Conservation (phyloP, 1,140 invertebrate species). For the Apis laboriosa region DNA sequence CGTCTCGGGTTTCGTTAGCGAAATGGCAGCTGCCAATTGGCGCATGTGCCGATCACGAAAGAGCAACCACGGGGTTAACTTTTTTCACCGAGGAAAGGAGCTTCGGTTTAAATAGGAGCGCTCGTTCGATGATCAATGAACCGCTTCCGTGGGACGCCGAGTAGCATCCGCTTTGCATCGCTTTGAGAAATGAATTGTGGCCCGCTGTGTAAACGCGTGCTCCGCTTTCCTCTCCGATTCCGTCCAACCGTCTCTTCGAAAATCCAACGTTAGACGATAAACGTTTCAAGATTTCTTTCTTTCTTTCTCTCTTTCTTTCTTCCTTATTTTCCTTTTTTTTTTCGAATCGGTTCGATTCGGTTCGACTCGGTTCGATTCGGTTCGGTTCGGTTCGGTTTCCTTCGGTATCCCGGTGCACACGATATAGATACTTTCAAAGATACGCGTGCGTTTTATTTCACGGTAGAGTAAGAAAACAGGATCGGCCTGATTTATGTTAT, state of each 20-base stretch:
- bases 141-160: constrained; percentile 49
- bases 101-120: constrained; percentile 16
- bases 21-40: constrained; percentile 68
- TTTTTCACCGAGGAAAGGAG: constrained; percentile 1
- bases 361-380: too few relatives aligned
- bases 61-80: constrained; percentile 22
- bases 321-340: too few relatives aligned
- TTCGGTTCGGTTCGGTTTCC: background rate
- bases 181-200: constrained; percentile 45
- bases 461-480: background rate
- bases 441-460: background rate
- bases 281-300: background rate
- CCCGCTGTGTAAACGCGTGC: constrained; percentile 8
- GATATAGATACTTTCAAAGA: background rate
- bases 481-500: background rate
- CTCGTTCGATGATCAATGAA: constrained; percentile 44
- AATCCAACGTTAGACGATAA: background rate
- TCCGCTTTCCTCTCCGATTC: constrained; percentile 47
- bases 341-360: too few relatives aligned
- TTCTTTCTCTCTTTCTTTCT: too few relatives aligned
- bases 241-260: constrained; percentile 5
- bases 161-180: constrained; percentile 47
- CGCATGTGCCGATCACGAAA: constrained; percentile 59
- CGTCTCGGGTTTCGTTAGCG: constrained; percentile 58
- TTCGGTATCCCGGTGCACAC: background rate